Evolutionary conservation across 2,113 vertebrate genomes (phyloP), one percentile per base, ranked within the genome.

Genomic region (Chaetodon auriga): DNA sequence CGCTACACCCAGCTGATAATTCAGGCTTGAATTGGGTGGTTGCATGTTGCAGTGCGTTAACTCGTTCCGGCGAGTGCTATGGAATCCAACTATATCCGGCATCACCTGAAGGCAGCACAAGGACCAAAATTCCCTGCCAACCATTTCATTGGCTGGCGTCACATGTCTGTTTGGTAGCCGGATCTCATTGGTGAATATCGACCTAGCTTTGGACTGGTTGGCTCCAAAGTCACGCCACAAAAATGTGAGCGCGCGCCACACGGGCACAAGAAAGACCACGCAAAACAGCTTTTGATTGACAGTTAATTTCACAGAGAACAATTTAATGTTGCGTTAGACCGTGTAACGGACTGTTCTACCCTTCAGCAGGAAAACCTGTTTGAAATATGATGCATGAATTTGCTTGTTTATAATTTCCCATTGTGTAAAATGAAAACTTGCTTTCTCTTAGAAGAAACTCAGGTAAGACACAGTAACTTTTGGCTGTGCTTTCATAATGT

Each of bases 91-190:
- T 30, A 19, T 78, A 54, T 38, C 13, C 9, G 0, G 8, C 0
- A 11, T 19, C 16, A 15, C 53, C 0, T 87, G 61, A 85, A 90
- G 9, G 85, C 54, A 82, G 4, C 85, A 82, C 51, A 4, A 13
- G 23, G 3, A 55, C 14, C 14, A 1, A 7, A 25, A 49, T 45
- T 35, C 23, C 18, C 25, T 51, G 18, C 6, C 18, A 14, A 38
- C 0, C 14, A 18, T 69, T 9, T 8, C 10, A 82, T 73, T 84
- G 75, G 75, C 49, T 46, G 36, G 15, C 25, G 61, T 79, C 65
- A 82, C 66, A 25, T 65, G 62, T 43, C 9, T 69, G 23, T 62
- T 66, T 6, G 41, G 3, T 35, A n/a, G 41, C 58, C 49, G 3
- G 3, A 30, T 69, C 3, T 63, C 36, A 89, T 88, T 82, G 75